A percentile compares a stretch with the other conserved stretches of the same genome.
These are phyloP conservation scores for Apodemus speciosus DNA, from an alignment of 2,113 vertebrate species.

Conservation along the genomic window DNA sequence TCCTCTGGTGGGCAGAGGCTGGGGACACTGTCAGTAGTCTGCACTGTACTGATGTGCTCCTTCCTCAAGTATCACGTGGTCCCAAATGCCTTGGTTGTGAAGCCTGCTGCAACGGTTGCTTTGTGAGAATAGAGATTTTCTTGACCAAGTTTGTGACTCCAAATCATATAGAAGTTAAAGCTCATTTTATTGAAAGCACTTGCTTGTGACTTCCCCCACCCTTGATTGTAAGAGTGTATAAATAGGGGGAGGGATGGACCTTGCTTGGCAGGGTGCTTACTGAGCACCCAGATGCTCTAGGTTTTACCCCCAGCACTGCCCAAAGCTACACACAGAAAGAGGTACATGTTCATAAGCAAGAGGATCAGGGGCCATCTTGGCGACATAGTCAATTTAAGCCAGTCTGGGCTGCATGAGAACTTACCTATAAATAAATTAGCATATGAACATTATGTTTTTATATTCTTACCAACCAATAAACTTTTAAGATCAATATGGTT, in stretches of 20 bases:
- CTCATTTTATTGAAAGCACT: background rate
- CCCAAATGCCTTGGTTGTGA: background rate
- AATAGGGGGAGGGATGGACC: background rate
- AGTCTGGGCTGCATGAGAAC: background rate
- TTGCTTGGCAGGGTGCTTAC: background rate
- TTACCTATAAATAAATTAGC: background rate
- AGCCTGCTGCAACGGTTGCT: background rate
- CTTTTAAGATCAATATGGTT: background rate
- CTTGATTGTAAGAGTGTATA: background rate
- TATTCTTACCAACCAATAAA: background rate
- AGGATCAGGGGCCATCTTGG: background rate
- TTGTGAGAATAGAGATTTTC: background rate
- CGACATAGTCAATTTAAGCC: background rate
- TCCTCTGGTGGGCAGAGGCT: background rate
- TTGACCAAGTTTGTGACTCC: background rate
- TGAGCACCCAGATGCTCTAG: too few species aligned
- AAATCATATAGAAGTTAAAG: slow-evolving; percentile 1
- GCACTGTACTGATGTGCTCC: background rate
- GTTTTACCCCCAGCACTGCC: background rate
- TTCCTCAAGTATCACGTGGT: background rate
- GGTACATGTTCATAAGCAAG: background rate
- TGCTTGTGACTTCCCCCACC: background rate
- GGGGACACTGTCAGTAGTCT: background rate
- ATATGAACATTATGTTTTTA: background rate
- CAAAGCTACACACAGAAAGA: background rate